A percentile compares a stretch with the other conserved stretches of the same genome.
Evolutionary conservation across 2,113 vertebrate species (phyloP).

Genomic region (Tachycineta bicolor): DNA sequence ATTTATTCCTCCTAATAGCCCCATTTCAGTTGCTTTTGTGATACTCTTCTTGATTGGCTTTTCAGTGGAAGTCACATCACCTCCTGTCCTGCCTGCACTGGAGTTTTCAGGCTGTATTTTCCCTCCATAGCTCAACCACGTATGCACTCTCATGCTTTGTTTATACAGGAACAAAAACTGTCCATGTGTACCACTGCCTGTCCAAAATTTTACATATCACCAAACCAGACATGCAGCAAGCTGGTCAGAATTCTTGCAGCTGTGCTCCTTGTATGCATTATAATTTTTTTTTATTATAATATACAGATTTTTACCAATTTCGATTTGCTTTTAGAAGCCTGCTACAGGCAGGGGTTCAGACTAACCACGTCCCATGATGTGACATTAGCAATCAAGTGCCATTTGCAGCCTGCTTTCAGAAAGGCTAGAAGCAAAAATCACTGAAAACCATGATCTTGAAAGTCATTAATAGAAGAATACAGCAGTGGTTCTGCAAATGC

Average conservation of each 20-base stretch:
- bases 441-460: background rate
- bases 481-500: background rate
- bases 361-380: background rate
- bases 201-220: constrained; percentile 8
- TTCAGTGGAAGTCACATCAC: constrained; percentile 1
- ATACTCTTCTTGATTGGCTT: background rate
- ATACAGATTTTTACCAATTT: background rate
- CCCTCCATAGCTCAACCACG: background rate
- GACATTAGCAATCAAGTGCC: background rate
- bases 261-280: background rate
- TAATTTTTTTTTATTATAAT: background rate
- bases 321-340: background rate
- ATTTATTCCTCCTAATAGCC: background rate
- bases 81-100: background rate
- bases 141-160: background rate
- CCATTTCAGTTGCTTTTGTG: background rate
- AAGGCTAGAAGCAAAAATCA: background rate
- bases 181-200: background rate
- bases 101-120: background rate
- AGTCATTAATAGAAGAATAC: background rate
- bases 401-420: constrained; percentile 26
- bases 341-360: background rate
- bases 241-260: background rate
- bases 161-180: constrained; percentile 30
- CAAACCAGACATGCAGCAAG: background rate